Conservation (phyloP, 2,888 invertebrate genomes). For the Drosophila acutilabella region DNA sequence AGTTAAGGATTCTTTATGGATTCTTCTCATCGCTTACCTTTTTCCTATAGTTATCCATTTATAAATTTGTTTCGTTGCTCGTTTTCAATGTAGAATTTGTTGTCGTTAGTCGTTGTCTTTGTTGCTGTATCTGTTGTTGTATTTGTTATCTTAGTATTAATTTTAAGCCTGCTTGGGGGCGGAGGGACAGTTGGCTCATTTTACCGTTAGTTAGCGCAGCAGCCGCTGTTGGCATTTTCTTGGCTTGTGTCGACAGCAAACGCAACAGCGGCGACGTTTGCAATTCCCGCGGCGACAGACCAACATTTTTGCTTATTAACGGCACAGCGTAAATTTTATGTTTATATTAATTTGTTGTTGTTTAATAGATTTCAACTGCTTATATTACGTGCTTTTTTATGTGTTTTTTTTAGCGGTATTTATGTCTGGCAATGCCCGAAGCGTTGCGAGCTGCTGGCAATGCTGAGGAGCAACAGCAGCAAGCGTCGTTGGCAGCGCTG, state of each 20-base stretch:
- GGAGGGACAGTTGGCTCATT: slow-evolving; percentile 39
- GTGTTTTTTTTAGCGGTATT: slow-evolving; percentile 25
- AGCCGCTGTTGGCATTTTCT: slow-evolving; percentile 60
- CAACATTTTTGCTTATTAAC: slow-evolving; percentile 40
- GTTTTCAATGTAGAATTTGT: slow-evolving; percentile 26
- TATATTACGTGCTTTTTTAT: slow-evolving; percentile 14
- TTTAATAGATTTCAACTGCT: slow-evolving; percentile 12
- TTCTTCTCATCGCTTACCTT: slow-evolving; percentile 73
- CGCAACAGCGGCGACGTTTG: slow-evolving; percentile 73
- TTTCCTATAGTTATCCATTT: slow-evolving; percentile 84
- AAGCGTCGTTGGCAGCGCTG: slow-evolving; percentile 12
- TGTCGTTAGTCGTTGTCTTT: slow-evolving; percentile 21
- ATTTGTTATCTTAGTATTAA: slow-evolving; percentile 28
- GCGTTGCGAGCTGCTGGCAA: slow-evolving; percentile 48
- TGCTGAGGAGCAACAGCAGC: slow-evolving; percentile 40
- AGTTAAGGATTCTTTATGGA: neutral
- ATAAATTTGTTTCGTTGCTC: slow-evolving; percentile 59
- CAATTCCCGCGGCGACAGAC: slow-evolving; percentile 45
- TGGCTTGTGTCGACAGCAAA: slow-evolving; percentile 74
- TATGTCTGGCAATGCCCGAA: slow-evolving; percentile 54
- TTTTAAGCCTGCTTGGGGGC: slow-evolving; percentile 44
- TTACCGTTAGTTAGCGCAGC: slow-evolving; percentile 40
- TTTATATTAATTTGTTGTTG: slow-evolving; percentile 22
- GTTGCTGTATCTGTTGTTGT: slow-evolving; percentile 18
- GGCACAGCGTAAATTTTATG: slow-evolving; percentile 9